phyloP scores from a whole-genome alignment of 2,797 vertebrate genomes.

The Urocyon cinereoargenteus region DNA sequence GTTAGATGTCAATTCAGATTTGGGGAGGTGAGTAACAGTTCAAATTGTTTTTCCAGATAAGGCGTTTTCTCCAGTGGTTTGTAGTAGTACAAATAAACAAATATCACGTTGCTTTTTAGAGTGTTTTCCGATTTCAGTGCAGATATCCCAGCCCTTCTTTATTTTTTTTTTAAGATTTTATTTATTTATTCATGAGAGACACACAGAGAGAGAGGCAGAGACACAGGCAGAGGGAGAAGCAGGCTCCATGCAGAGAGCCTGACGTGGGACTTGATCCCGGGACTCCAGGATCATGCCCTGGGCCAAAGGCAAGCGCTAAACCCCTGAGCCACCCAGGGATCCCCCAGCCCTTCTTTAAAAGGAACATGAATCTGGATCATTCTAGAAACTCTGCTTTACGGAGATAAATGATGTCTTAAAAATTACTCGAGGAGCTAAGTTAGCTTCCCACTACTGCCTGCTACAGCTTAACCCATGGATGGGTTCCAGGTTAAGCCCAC shows the following conservation, averaged over 20 bases:
- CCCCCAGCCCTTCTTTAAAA: background rate
- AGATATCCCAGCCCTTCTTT: background rate
- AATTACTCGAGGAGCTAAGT: background rate
- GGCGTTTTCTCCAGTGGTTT: slow-evolving; percentile 67
- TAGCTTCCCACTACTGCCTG: background rate
- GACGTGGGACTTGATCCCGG: no score
- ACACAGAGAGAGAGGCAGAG: no score
- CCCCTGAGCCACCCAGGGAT: no score
- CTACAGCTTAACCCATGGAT: background rate
- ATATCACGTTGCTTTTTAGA: slow-evolving; percentile 38
- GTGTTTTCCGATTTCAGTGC: slow-evolving; percentile 41
- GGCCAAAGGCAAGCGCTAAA: no score
- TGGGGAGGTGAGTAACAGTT: slow-evolving; percentile 62
- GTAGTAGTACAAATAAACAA: slow-evolving; percentile 62
- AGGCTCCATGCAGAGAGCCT: no score
- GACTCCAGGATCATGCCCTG: no score
- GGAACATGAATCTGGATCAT: background rate
- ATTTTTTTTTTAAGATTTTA: no score
- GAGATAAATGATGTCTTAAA: background rate
- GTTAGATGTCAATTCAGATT: slow-evolving; percentile 57
- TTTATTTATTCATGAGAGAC: no score
- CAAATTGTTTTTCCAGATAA: slow-evolving; percentile 70
- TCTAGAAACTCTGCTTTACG: slow-evolving; percentile 5
- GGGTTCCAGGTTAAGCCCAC: background rate
- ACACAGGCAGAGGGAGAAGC: no score